A percentile compares a stretch with the other conserved stretches of the same genome.
phyloP scores from a whole-genome alignment of 2,113 vertebrate species.

The Fulica atra region DNA sequence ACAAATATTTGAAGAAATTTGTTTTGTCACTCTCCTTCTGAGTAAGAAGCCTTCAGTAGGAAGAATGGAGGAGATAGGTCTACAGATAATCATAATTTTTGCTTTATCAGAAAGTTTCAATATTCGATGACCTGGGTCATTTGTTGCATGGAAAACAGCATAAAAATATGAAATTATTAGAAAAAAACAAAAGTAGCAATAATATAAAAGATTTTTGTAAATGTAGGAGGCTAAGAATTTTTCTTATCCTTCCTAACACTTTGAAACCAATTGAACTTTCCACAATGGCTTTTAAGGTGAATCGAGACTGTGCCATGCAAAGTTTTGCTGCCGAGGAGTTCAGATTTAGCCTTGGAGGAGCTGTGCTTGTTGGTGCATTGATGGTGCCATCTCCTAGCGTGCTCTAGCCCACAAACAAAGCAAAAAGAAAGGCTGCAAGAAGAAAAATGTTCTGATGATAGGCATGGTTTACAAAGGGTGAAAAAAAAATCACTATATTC shows the following conservation, averaged over 20 bases:
- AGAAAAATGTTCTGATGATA: not conserved
- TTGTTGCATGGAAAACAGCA: not conserved
- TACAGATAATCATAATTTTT: not conserved
- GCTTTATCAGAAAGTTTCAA: not conserved
- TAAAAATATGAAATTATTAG: not conserved
- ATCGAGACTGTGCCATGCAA: not conserved
- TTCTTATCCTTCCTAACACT: not conserved
- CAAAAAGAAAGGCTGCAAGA: not conserved
- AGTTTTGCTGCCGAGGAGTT: not conserved
- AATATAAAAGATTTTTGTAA: not conserved
- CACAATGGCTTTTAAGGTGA: not conserved
- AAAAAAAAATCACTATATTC: not conserved
- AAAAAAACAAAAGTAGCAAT: not conserved
- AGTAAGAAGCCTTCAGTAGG: not conserved
- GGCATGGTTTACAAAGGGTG: not conserved
- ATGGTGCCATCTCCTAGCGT: not conserved
- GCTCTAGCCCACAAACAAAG: not conserved
- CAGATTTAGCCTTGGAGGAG: not conserved
- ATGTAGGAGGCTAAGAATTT: not conserved
- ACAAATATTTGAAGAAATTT: not conserved
- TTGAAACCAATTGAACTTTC: not conserved
- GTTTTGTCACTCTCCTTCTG: not conserved
- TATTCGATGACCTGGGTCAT: not conserved
- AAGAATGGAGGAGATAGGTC: not conserved
- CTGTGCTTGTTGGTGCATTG: accelerated